Evolutionary conservation across 2,888 invertebrate species (phyloP).

Genomic region (Ennomos erosarius): DNA sequence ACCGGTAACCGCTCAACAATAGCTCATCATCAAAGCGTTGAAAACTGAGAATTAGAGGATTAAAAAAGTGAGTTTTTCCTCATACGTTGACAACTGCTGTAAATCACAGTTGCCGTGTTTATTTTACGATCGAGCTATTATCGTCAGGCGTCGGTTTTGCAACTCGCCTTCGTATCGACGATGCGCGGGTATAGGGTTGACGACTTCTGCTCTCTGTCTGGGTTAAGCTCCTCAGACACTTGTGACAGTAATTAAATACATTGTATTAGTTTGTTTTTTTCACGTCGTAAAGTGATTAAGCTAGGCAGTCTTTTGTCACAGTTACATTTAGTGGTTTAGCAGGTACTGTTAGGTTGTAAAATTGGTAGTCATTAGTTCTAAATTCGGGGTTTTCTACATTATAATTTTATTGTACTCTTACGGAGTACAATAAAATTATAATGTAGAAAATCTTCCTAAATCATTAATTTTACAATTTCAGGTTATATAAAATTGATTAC

Average conservation of each 20-base stretch:
- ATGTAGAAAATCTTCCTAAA: no score
- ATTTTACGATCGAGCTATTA: conserved; percentile 81
- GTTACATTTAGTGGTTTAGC: background rate
- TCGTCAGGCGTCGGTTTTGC: conserved; percentile 80
- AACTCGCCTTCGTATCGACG: conserved; percentile 62
- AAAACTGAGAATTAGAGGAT: conserved; percentile 70
- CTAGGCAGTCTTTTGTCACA: no score
- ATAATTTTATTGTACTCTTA: no score
- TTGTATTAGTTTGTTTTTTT: conserved; percentile 10
- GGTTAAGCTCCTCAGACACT: conserved; percentile 9
- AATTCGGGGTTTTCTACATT: no score
- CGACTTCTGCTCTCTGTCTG: conserved; percentile 12
- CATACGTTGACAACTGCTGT: conserved; percentile 72
- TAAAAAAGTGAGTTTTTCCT: conserved; percentile 74
- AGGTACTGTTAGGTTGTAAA: background rate
- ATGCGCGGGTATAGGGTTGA: conserved; percentile 51
- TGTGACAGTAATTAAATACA: conserved; percentile 8
- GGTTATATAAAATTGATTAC: no score
- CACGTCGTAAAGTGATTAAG: conserved; percentile 1
- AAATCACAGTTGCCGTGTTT: conserved; percentile 77
- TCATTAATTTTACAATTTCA: no score
- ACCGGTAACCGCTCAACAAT: conserved; percentile 57
- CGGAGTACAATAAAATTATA: no score
- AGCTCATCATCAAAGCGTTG: conserved; percentile 73
- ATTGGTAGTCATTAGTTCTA: no score